Base-by-base conservation (phyloP, 1,140 invertebrate genomes). In the Drosophila ananassae region DNA sequence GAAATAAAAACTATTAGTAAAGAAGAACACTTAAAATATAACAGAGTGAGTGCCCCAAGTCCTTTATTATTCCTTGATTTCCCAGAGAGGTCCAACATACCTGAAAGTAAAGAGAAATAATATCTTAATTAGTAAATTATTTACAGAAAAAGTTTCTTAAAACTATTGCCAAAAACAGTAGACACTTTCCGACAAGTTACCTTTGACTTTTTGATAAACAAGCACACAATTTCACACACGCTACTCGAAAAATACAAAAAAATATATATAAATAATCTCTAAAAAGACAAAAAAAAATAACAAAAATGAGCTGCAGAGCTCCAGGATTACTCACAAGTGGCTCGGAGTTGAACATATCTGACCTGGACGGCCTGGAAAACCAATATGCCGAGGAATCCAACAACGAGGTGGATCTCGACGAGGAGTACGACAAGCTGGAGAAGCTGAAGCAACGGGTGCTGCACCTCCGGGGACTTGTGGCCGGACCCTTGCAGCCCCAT, bases 1-100 rank as follows among this genome's bases (percentile, higher is more conserved):
- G 4, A n/a, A 12, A 37, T n/a, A 37, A 37, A 37, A n/a, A 28
- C 5, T 28, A 28, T 28, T 28, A 28, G 6, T 28, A 0, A 6
- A 28, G 25, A 5, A 6, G 2, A 6, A 28, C 4, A 28, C 25
- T 28, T 28, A 5, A 2, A 25, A 25, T 25, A 25, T 1, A 28
- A 5, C 6, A 7, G 3, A 34, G 8, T 34, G 10, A 34, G 32
- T 10, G 8, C 9, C 10, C 32, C 32, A 32, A 10, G 9, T 34
- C 3, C 0, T 12, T 37, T 12, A 37, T 3, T n/a, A 2, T 37
- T 37, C 24, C 25, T 30, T 50, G 30, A 37, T 64, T 73, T 57
- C 52, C 72, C 64, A 57, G 25, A 48, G 44, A 50, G 61, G 37
- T 22, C 21, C 13, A 44, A 85, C 77, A 50, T 87, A 85, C 81